Percentiles rank a stretch among this genome's conserved stretches.
Conservation (phyloP, 1,140 invertebrate species). For the Danaus plexippus region DNA sequence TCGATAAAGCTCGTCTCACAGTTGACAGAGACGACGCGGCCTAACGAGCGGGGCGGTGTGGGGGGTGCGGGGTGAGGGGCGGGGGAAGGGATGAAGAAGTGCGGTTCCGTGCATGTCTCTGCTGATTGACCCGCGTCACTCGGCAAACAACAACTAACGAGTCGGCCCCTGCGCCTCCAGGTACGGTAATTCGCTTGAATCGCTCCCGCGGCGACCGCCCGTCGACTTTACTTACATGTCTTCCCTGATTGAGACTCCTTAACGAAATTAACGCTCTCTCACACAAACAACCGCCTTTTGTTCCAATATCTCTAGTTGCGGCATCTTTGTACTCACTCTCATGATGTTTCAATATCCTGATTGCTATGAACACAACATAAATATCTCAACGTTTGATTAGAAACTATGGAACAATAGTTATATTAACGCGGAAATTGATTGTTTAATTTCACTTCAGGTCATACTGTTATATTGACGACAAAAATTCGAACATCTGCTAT, state of each 20-base stretch:
- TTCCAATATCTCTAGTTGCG: constrained; percentile 66
- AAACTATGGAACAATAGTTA: too few species aligned
- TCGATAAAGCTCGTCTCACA: constrained; percentile 67
- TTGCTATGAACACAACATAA: constrained; percentile 42
- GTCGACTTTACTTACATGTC: constrained; percentile 56
- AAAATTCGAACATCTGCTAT: constrained; percentile 1
- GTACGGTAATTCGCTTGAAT: constrained; percentile 64
- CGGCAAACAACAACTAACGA: constrained; percentile 72
- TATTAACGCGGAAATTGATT: too few species aligned
- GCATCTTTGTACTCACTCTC: constrained; percentile 48
- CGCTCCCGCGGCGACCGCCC: constrained; percentile 57
- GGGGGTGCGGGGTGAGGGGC: constrained; percentile 26
- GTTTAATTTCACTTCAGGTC: too few species aligned
- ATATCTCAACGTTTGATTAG: too few species aligned
- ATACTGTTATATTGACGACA: too few species aligned
- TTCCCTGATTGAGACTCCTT: constrained; percentile 68
- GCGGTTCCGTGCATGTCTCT: constrained; percentile 78
- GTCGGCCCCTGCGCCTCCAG: constrained; percentile 68
- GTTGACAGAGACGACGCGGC: constrained; percentile 66
- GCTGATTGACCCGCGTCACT: constrained; percentile 75
- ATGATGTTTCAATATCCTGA: constrained; percentile 54
- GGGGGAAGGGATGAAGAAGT: constrained; percentile 70
- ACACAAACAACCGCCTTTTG: constrained; percentile 64
- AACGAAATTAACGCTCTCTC: constrained; percentile 67
- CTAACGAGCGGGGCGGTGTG: constrained; percentile 54